Evolutionary conservation across 2,113 vertebrate genomes (phyloP).

Genomic region (Tonatia bakeri): DNA sequence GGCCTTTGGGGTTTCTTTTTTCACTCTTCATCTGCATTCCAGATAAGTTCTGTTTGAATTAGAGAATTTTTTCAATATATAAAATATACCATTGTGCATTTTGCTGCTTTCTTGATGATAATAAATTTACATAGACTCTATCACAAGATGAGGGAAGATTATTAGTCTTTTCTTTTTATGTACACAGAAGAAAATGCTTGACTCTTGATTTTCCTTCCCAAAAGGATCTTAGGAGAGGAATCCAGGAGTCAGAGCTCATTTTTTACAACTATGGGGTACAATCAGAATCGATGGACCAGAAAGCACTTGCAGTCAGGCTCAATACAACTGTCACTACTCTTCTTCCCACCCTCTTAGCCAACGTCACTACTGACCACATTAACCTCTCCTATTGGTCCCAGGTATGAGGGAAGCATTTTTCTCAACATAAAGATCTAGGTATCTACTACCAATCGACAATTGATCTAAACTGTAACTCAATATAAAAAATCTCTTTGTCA

Average conservation of each 20-base stretch:
- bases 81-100: constrained; percentile 54
- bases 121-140: constrained; percentile 41
- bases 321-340: accelerated
- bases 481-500: not conserved
- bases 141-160: not conserved
- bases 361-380: not conserved
- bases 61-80: constrained; percentile 66
- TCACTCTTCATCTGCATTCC: constrained; percentile 69
- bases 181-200: not conserved
- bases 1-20: constrained; percentile 59
- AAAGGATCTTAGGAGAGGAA: not conserved
- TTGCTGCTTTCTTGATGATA: constrained; percentile 59
- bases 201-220: not conserved
- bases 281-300: not conserved
- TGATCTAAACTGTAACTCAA: not conserved
- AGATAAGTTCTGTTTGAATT: constrained; percentile 70
- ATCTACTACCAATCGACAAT: not conserved
- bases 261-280: not conserved
- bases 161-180: not conserved
- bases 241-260: not conserved
- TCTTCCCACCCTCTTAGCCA: not conserved
- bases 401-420: not conserved
- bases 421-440: not conserved
- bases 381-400: not conserved
- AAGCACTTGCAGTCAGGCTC: not conserved